phyloP scores from a whole-genome alignment of 2,113 vertebrate species.

The Pedionomus torquatus region DNA sequence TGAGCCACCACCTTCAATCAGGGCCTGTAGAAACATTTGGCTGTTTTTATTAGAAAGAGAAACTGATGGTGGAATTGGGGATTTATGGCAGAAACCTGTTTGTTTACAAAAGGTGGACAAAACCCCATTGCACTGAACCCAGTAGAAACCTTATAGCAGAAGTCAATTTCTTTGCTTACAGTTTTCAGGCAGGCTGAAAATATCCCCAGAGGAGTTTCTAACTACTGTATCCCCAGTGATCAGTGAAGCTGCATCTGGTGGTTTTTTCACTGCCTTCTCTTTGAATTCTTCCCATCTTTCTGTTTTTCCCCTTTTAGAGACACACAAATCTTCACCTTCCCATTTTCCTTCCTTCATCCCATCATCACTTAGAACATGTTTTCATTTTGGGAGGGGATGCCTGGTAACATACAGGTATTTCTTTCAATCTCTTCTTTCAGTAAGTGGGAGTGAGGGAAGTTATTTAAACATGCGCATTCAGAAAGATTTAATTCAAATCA shows the following conservation, averaged over 20 bases:
- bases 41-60: neutral
- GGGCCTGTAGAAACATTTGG: neutral
- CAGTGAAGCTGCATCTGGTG: neutral
- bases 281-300: neutral
- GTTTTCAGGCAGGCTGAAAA: neutral
- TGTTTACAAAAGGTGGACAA: neutral
- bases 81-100: neutral
- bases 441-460: neutral
- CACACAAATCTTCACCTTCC: neutral
- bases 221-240: neutral
- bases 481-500: constrained; percentile 4
- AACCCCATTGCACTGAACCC: neutral
- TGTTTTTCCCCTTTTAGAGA: neutral
- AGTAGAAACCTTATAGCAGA: neutral
- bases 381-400: neutral
- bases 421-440: neutral
- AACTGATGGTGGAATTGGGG: neutral
- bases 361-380: neutral
- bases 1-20: neutral
- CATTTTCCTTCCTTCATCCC: neutral
- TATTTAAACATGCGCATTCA: neutral
- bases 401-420: neutral
- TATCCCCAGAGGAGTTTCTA: neutral
- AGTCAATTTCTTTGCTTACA: neutral
- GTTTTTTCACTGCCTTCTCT: neutral